Conservation (phyloP, 1,140 invertebrate species). For the Apis cerana region DNA sequence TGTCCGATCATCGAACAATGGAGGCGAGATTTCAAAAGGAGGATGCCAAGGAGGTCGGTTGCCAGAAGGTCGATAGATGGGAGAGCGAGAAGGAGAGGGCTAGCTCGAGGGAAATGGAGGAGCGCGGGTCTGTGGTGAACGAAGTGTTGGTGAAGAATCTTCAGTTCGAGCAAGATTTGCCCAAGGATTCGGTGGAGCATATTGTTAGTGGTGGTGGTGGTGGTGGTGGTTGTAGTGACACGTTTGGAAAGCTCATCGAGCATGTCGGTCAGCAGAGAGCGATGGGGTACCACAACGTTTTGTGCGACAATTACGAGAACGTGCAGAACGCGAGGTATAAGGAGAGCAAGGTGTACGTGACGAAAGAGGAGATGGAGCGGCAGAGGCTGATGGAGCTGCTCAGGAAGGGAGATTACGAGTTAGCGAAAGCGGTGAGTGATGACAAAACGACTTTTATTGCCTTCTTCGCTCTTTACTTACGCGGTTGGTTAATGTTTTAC, state of each 20-base stretch:
- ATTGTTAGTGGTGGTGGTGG: too few relatives aligned
- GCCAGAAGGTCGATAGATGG: background rate
- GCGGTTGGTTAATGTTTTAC: background rate
- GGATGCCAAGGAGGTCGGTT: background rate
- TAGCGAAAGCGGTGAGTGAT: constrained; percentile 69
- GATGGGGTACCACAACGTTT: constrained; percentile 68
- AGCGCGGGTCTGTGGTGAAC: constrained; percentile 62
- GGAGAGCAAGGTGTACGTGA: constrained; percentile 68
- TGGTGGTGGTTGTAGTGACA: background rate
- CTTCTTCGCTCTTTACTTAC: background rate
- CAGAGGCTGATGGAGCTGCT: constrained; percentile 70
- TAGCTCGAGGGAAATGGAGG: constrained; percentile 26
- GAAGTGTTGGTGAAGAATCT: constrained; percentile 72
- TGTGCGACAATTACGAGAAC: constrained; percentile 71
- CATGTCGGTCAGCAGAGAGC: constrained; percentile 37
- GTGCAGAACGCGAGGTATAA: constrained; percentile 37
- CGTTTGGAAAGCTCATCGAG: constrained; percentile 42
- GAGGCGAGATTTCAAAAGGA: background rate
- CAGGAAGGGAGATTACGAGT: constrained; percentile 66
- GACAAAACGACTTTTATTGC: background rate
- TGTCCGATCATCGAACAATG: background rate
- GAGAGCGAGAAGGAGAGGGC: constrained; percentile 19
- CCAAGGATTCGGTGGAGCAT: constrained; percentile 37
- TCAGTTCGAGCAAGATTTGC: constrained; percentile 71
- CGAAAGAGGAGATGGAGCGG: constrained; percentile 71